Evolutionary conservation across 2,113 vertebrate genomes (phyloP), one percentile per base, ranked within the genome.

Genomic region (Gymnobelideus leadbeateri): DNA sequence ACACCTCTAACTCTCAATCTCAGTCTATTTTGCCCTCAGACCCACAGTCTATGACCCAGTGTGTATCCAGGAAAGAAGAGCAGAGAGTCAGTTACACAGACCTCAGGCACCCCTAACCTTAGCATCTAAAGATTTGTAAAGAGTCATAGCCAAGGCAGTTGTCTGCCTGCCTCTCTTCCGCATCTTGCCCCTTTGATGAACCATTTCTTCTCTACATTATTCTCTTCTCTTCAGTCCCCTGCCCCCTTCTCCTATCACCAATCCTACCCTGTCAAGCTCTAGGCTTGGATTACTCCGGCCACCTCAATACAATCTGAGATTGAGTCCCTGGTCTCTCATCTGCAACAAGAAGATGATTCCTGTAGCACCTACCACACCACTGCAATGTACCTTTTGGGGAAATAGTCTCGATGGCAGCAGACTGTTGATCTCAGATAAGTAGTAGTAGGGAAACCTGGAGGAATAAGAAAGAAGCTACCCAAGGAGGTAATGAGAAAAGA

Each of bases 381-480:
- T n/a, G n/a, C 16, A 19, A 2, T 6, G 61, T 19, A 14, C 14
- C 61, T n/a, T 77, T 77, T 77, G 1, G 61, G 61, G 31, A 7
- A 77, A 3, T 26, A 3, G 26, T 43, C 49, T 98, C 96, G 98
- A 77, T 92, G 95, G 97, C 97, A 96, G 96, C 97, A 98, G 97
- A 96, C 92, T 98, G 96, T 96, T 97, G 97, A 97, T 95, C 97
- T 51, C 94, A 96, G 96, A 95, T 97, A 97, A 98, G 95, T 77
- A 96, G 91, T 94, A 95, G 96, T 96, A 94, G 51, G 51, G 84
- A 97, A 95, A 96, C 97, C 93, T 92, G 51, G 93, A 96, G 24
- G 6, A 21, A 43, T 51, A 89, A n/a, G 11, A 68, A 68, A 31
- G 37, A 68, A 68, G 28, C 10, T 14, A 37, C 57, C 31, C 31